These are phyloP conservation scores for Peromyscus attwateri DNA, from an alignment of 2,797 vertebrate species.

Conservation along the genomic window DNA sequence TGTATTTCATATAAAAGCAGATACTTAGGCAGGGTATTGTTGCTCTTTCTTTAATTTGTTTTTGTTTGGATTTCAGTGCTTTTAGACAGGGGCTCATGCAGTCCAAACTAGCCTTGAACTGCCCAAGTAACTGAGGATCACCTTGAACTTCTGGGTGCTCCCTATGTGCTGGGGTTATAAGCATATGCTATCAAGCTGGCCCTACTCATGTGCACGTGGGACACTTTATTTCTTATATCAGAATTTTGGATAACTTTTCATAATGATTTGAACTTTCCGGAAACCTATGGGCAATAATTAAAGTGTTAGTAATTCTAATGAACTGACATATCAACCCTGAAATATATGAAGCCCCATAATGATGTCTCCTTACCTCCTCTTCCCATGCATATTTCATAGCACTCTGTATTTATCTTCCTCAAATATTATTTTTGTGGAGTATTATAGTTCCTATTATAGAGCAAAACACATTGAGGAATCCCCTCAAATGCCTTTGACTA, in stretches of 20 bases:
- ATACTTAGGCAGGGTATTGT: background rate
- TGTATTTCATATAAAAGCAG: background rate
- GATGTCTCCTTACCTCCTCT: constrained; percentile 22
- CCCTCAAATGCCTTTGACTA: background rate
- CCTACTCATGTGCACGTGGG: background rate
- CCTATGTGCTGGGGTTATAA: background rate
- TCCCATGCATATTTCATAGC: background rate
- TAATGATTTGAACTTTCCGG: constrained; percentile 7
- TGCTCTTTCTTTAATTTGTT: background rate
- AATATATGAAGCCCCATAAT: background rate
- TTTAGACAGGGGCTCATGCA: background rate
- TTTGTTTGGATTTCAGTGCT: background rate
- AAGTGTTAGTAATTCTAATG: background rate
- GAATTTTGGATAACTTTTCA: background rate
- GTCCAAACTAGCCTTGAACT: background rate
- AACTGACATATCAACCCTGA: background rate
- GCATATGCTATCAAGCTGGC: background rate
- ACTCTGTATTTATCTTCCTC: background rate
- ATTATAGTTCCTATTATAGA: background rate
- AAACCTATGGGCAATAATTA: background rate
- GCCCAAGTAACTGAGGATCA: background rate
- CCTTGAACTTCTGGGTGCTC: background rate
- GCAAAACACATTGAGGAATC: background rate
- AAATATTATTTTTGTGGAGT: constrained; percentile 30
- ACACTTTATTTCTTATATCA: background rate